phyloP scores from a whole-genome alignment of 2,113 vertebrate species.

The Reinhardtius hippoglossoides region DNA sequence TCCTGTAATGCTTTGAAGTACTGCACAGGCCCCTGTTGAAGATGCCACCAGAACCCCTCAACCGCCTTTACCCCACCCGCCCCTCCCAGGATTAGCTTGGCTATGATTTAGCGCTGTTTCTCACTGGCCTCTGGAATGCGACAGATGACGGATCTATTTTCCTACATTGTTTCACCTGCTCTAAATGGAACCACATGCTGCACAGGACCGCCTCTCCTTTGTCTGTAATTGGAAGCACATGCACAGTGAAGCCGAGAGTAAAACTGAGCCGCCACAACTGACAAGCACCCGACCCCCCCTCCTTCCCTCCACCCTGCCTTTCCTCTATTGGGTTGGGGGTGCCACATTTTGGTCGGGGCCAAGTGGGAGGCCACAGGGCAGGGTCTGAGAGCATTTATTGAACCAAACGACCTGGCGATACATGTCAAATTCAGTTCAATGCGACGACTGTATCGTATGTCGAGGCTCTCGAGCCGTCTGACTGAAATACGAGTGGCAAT shows the following conservation, averaged over 20 bases:
- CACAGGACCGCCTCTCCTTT: constrained; percentile 72
- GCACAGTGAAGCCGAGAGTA: constrained; percentile 58
- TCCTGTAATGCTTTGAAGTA: constrained; percentile 61
- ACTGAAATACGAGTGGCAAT: constrained; percentile 59
- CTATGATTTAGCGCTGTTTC: constrained; percentile 81
- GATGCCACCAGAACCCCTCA: constrained; percentile 37
- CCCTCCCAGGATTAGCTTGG: constrained; percentile 73
- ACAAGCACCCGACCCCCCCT: constrained; percentile 5
- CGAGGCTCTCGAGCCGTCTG: constrained; percentile 27
- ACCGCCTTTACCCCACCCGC: constrained; percentile 52
- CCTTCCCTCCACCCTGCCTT: neutral
- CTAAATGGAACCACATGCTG: constrained; percentile 83
- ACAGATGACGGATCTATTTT: constrained; percentile 84
- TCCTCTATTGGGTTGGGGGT: constrained; percentile 25
- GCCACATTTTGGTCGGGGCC: constrained; percentile 56
- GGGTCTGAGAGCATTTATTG: constrained; percentile 34
- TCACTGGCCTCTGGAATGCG: constrained; percentile 78
- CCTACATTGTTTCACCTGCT: constrained; percentile 87
- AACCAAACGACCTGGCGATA: constrained; percentile 54
- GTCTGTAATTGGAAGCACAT: constrained; percentile 85
- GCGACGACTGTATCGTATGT: constrained; percentile 60
- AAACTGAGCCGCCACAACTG: constrained; percentile 43
- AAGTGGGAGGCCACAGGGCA: constrained; percentile 45
- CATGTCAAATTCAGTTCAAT: constrained; percentile 67
- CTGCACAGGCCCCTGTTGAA: constrained; percentile 45